These are phyloP conservation scores for Cydia amplana DNA, from an alignment of 1,140 invertebrate genomes.

Conservation along the genomic window DNA sequence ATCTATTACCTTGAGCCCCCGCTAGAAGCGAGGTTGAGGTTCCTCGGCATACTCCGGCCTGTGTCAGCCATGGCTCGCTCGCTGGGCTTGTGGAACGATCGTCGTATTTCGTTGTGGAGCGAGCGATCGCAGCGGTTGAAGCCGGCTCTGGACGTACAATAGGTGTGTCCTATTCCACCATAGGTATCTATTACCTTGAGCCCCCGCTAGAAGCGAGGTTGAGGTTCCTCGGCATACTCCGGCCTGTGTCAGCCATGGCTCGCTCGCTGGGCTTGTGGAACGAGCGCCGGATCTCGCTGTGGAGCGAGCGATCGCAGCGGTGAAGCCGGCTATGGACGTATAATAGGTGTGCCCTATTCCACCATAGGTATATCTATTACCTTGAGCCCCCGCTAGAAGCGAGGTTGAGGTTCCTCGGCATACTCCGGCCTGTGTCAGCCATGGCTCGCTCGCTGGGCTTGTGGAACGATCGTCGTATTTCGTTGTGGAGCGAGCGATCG, in stretches of 20 bases:
- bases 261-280: conserved; percentile 54
- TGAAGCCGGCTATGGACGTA: conserved; percentile 36
- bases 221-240: conserved; percentile 64
- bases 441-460: conserved; percentile 37
- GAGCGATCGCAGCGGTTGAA: conserved; percentile 55
- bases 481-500: conserved; percentile 52
- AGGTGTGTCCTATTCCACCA: too few relatives aligned
- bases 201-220: conserved; percentile 53
- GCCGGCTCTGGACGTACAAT: too few relatives aligned
- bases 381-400: too few relatives aligned
- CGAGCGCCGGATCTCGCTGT: conserved; percentile 61
- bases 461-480: too few relatives aligned
- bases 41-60: not conserved
- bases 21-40: not conserved
- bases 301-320: conserved; percentile 54
- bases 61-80: conserved; percentile 32
- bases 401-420: too few relatives aligned
- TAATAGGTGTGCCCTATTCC: not conserved
- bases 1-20: not conserved
- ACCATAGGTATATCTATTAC: not conserved
- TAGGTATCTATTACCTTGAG: not conserved
- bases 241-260: conserved; percentile 46
- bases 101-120: conserved; percentile 56
- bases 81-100: conserved; percentile 60
- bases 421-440: conserved; percentile 54